Conservation (phyloP, 1,140 invertebrate genomes). For the Hylaeus volcanicus region DNA sequence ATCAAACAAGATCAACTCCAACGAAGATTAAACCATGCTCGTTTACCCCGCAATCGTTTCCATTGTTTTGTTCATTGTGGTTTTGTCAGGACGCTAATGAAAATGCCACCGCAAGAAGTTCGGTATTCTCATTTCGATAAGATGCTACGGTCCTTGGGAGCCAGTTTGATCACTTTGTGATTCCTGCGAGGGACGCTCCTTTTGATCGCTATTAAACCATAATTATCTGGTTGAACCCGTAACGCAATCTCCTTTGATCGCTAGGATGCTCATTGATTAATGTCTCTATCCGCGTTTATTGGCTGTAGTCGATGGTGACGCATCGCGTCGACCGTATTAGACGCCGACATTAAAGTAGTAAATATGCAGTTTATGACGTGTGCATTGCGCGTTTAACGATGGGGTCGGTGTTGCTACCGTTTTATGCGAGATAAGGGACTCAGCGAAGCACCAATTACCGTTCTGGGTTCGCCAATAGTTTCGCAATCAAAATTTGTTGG, state of each 20-base stretch:
- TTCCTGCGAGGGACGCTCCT: constrained; percentile 4
- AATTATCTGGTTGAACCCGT: background rate
- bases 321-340: background rate
- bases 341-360: constrained; percentile 17
- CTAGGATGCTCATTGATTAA: background rate
- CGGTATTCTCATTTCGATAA: background rate
- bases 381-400: background rate
- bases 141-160: background rate
- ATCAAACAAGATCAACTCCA: too few species aligned
- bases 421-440: constrained; percentile 17
- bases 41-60: too few species aligned
- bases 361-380: constrained; percentile 12
- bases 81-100: background rate
- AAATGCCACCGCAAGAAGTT: background rate
- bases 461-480: constrained; percentile 10
- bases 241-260: background rate
- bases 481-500: constrained; percentile 21
- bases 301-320: background rate
- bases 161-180: constrained; percentile 7
- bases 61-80: too few species aligned
- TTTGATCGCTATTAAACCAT: background rate
- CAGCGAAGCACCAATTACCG: constrained; percentile 17
- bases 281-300: constrained; percentile 24
- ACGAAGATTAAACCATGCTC: too few species aligned
- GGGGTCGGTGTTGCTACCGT: background rate